A percentile compares a stretch with the other conserved stretches of the same genome.
phyloP scores from a whole-genome alignment of 2,797 vertebrate genomes.

The Heteromormyrus szaboi region DNA sequence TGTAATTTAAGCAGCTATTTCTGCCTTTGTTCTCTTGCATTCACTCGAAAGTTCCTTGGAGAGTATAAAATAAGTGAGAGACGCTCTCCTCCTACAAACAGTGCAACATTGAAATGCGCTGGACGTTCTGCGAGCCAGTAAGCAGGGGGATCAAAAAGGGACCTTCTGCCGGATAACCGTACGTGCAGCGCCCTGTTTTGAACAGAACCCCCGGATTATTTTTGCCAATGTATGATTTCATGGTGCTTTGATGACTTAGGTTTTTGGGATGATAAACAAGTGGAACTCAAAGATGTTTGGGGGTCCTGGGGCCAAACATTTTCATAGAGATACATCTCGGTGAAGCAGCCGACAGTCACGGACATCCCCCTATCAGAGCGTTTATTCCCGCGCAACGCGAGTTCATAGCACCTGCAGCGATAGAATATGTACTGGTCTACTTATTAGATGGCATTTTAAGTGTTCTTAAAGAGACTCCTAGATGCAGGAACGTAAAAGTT shows the following conservation, averaged over 20 bases:
- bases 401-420: neutral
- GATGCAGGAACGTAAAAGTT: neutral
- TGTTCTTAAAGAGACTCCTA: neutral
- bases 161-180: neutral
- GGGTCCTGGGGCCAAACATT: neutral
- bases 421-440: neutral
- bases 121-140: neutral
- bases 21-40: neutral
- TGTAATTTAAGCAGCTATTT: neutral
- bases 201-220: neutral
- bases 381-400: neutral
- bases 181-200: neutral
- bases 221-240: neutral
- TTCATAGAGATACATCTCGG: neutral
- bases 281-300: neutral
- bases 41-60: neutral
- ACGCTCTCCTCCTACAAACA: neutral
- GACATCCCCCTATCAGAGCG: neutral
- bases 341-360: neutral
- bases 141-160: neutral
- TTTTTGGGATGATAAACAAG: neutral
- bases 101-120: neutral
- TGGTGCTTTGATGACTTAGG: neutral
- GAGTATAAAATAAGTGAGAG: neutral
- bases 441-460: neutral